Evolutionary conservation across 1,140 invertebrate species (phyloP), one percentile per base, ranked within the genome.

Genomic region (Drosophila suzukii): DNA sequence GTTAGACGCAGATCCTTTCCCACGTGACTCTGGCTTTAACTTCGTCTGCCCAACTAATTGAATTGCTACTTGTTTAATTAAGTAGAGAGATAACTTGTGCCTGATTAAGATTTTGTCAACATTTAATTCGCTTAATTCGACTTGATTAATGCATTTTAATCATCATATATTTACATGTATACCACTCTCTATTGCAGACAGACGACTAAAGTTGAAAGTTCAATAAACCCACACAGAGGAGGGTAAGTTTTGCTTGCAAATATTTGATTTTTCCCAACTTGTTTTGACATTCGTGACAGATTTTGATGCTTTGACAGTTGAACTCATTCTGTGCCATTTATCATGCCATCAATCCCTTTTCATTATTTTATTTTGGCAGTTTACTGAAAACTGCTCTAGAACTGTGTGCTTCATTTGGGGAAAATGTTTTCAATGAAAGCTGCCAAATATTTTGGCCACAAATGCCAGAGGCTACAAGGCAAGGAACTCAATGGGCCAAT

Each of bases 51-150:
- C 12, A 68, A 81, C 76, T 88, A 89, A 88, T 88, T 89, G 76
- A 89, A 88, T 88, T 83, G 83, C 84, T 75, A 60, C 82, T 74
- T 74, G 84, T 61, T 73, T 80, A 88, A 88, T 88, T 88, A 83
- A 75, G 75, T 76, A 58, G 51, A 54, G 34, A 78, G 68, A 58
- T 71, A 71, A 68, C 71, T 80, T 75, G 59, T 20, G 47, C 49
- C 59, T 84, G 76, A 84, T 72, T 73, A 76, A 65, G 75, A 79
- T 82, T 75, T 75, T 66, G 71, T 73, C 57, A 66, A 58, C 76
- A 65, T 65, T 67, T 51, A 61, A 68, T 70, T 36, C 51, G 46
- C 66, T 55, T 80, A 76, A 84, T 81, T 46, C 39, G 68, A 63
- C 77, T 75, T 81, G 53, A 81, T 81, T 77, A 70, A 72, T 57